phyloP scores from a whole-genome alignment of 2,113 vertebrate species.

The Grantiella picta region DNA sequence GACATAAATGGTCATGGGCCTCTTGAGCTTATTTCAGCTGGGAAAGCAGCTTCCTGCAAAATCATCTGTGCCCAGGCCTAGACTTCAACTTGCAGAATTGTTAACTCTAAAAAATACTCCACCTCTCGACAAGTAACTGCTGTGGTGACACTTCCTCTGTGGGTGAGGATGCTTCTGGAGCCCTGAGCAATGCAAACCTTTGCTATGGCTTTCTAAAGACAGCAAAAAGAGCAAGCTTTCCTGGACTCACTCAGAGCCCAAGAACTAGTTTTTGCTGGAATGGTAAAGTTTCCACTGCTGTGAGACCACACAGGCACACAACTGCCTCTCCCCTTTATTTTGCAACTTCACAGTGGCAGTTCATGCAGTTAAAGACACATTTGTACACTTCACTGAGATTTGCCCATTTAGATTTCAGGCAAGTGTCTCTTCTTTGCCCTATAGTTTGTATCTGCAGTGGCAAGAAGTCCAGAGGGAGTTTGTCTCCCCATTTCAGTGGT shows the following conservation, averaged over 20 bases:
- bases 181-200: neutral
- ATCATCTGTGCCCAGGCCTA: rapidly evolving
- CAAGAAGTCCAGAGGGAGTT: neutral
- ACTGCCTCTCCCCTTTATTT: neutral
- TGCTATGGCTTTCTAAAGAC: neutral
- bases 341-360: neutral
- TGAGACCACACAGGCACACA: neutral
- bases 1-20: neutral
- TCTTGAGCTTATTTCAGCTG: neutral
- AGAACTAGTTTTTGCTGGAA: neutral
- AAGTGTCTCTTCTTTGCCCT: neutral
- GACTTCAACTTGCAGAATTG: neutral
- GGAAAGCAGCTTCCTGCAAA: neutral
- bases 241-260: neutral
- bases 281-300: neutral
- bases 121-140: neutral
- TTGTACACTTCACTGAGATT: neutral
- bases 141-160: rapidly evolving
- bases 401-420: neutral
- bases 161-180: neutral
- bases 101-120: neutral
- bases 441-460: neutral
- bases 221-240: neutral
- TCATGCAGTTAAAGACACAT: neutral
- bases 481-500: neutral